phyloP scores from a whole-genome alignment of 2,113 vertebrate species.

The Isichthys henryi region DNA sequence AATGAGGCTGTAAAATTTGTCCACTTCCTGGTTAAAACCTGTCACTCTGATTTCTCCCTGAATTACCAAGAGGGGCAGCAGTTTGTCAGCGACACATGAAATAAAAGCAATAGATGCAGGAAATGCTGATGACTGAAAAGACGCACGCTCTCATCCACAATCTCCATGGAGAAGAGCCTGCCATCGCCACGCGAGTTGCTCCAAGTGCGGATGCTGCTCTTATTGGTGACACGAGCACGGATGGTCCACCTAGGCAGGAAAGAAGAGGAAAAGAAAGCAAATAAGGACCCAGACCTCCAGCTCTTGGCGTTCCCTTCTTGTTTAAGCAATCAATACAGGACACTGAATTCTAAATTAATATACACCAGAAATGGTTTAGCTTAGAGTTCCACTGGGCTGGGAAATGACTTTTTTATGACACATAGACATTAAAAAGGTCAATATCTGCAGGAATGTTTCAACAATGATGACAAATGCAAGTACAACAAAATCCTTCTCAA shows the following conservation, averaged over 20 bases:
- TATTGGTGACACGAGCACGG: constrained; percentile 88
- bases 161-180: constrained; percentile 89
- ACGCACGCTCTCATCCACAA: constrained; percentile 93
- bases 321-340: not conserved
- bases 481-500: not conserved
- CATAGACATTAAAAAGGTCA: not conserved
- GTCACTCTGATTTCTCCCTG: constrained; percentile 95
- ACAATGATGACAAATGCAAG: not conserved
- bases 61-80: constrained; percentile 23
- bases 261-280: not conserved
- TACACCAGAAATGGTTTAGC: not conserved
- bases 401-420: not conserved
- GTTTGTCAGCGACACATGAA: not conserved
- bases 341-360: not conserved
- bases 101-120: not conserved
- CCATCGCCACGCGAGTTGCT: constrained; percentile 95
- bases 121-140: not conserved
- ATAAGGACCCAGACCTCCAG: not conserved
- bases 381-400: not conserved
- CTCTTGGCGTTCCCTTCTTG: not conserved
- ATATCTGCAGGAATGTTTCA: not conserved
- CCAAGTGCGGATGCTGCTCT: constrained; percentile 86
- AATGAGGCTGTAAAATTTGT: constrained; percentile 84
- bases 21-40: constrained; percentile 90
- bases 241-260: constrained; percentile 78